Base-by-base conservation (phyloP, 1,140 invertebrate species). In the Schlechtendalia chinensis region DNA sequence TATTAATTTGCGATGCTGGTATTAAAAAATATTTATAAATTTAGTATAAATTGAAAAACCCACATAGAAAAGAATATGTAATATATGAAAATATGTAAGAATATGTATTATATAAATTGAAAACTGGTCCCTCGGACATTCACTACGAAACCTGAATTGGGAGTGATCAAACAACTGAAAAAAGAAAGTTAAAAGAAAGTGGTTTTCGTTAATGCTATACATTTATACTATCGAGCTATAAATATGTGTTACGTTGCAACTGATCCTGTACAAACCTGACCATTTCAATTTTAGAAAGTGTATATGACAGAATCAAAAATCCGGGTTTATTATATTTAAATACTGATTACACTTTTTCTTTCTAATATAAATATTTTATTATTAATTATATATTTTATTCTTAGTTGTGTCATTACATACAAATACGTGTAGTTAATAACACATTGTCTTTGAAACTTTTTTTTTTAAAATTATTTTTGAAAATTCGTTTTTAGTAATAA, bases 161-260 rank as follows among this genome's bases (percentile, higher is more conserved):
- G 47, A 24, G 14, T 19, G 22, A 69, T 69, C 67, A 27, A 12
- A 50, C 45, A 24, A 6, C 22, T 3, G 22, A 79, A 32, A 79
- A 79, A 79, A 79, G 75, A 79, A 79, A 79, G 75, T 79, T 19
- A 79, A 63, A 45, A 63, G 75, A 79, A 79, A 79, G 75, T 79
- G 17, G 39, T 79, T 79, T 45, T 75, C 32, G 22, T 61, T 59
- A 77, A 61, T 79, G 45, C 17, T 16, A 19, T 79, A 47, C 50
- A 59, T 58, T 75, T 56, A 58, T 39, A 58, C 29, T 53, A 32
- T 72, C 47, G 17, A 72, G 17, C 24, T 72, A 29, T 54, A 12
- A 19, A 32, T 54, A 47, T 72, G 14, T 77, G 74, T 61, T 79
- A 61, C 39, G 58, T 77, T 75, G 61, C 39, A 53, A 17, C 22